Conservation (phyloP, 2,113 vertebrate genomes). For the Ailuropoda melanoleuca region DNA sequence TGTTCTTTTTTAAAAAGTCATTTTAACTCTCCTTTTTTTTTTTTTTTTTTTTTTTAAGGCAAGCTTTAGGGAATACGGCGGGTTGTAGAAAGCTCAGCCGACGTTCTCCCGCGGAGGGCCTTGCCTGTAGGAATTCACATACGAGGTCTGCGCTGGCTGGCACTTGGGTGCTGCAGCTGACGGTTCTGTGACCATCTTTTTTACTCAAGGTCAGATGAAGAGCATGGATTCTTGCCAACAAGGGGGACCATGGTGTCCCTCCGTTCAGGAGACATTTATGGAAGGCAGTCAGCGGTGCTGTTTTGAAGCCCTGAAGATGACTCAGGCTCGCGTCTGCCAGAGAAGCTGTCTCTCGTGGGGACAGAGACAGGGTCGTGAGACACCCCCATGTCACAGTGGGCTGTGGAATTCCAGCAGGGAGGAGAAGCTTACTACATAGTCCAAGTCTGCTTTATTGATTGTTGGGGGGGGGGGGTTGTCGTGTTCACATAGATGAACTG, state of each 20-base stretch:
- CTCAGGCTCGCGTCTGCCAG: no score
- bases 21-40: neutral
- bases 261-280: neutral
- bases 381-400: neutral
- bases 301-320: neutral
- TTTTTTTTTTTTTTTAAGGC: neutral
- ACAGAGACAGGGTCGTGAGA: fast-evolving
- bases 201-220: neutral
- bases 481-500: neutral
- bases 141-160: neutral
- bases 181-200: neutral
- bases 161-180: no score
- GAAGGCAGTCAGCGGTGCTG: neutral
- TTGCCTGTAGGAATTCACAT: neutral
- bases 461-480: neutral
- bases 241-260: neutral
- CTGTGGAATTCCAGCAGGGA: neutral
- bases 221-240: constrained; percentile 1
- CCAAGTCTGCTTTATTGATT: neutral
- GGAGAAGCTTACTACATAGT: neutral
- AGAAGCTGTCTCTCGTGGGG: neutral
- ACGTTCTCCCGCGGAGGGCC: neutral
- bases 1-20: neutral
- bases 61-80: neutral
- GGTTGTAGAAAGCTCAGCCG: neutral